Percentiles rank a stretch among this genome's conserved stretches.
These are phyloP conservation scores for Metellina segmentata DNA, from an alignment of 2,888 invertebrate genomes.

Conservation along the genomic window DNA sequence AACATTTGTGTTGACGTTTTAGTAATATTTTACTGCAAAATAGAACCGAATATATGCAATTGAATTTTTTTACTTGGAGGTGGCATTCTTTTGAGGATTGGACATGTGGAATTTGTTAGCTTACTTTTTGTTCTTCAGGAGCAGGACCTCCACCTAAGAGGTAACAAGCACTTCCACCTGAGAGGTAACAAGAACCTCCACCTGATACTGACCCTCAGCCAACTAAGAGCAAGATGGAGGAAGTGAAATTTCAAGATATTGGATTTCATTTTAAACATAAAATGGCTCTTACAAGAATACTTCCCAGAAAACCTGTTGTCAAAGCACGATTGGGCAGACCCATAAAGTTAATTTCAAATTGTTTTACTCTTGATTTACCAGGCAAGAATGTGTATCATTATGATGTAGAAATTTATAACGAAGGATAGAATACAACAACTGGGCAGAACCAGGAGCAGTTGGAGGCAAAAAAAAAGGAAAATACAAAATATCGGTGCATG, in stretches of 20 bases:
- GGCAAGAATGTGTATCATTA: slow-evolving; percentile 83
- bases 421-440: slow-evolving; percentile 63
- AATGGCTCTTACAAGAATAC: background rate
- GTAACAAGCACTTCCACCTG: background rate
- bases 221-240: background rate
- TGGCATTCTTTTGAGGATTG: no score
- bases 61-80: no score
- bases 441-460: slow-evolving; percentile 78
- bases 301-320: slow-evolving; percentile 35
- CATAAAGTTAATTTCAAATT: slow-evolving; percentile 81
- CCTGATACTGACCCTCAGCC: background rate
- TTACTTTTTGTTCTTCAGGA: background rate
- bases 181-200: background rate
- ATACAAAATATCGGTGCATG: slow-evolving; percentile 64
- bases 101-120: no score
- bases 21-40: no score
- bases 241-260: slow-evolving; percentile 47
- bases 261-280: slow-evolving; percentile 50
- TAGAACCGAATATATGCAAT: no score
- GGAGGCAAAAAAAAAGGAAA: background rate
- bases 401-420: slow-evolving; percentile 81
- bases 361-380: slow-evolving; percentile 83
- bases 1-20: no score
- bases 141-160: background rate
- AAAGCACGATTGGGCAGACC: slow-evolving; percentile 56